Evolutionary conservation across 2,888 invertebrate genomes (phyloP).

Genomic region (Cephus pygmeus): DNA sequence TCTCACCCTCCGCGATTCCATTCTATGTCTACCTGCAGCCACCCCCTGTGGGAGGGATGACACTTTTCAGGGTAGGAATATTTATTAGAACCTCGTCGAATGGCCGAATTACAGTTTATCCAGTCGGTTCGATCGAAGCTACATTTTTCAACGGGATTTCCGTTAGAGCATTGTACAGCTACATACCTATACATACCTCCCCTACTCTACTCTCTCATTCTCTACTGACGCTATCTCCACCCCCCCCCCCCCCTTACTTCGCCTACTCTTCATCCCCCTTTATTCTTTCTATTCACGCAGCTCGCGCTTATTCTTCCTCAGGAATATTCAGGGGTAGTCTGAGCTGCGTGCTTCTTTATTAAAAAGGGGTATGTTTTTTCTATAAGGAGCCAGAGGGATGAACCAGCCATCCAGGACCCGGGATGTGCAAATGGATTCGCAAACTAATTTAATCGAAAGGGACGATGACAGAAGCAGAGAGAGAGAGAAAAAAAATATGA

Average conservation of each 20-base stretch:
- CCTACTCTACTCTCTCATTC: not conserved
- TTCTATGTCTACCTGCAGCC: not conserved
- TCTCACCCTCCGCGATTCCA: not conserved
- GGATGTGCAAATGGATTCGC: conserved; percentile 16
- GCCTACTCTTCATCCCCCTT: not conserved
- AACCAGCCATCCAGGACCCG: not conserved
- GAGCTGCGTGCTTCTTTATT: conserved; percentile 3
- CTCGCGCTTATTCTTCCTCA: not conserved
- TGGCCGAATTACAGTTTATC: not conserved
- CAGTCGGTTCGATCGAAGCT: not conserved
- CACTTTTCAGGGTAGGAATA: not conserved
- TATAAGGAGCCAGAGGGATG: conserved; percentile 5
- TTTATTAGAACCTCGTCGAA: not conserved
- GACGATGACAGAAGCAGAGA: conserved; percentile 1
- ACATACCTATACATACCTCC: not conserved
- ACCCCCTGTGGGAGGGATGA: not conserved
- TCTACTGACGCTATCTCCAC: not conserved
- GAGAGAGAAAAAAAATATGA: not conserved
- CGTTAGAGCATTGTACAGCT: not conserved
- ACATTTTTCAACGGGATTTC: not conserved
- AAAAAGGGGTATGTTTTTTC: conserved; percentile 17
- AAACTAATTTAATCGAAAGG: conserved; percentile 10
- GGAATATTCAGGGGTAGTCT: not conserved
- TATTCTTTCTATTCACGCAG: not conserved
- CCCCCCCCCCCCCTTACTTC: not conserved